Conservation (phyloP, 2,888 invertebrate genomes). For the Drosophila fungiperda region DNA sequence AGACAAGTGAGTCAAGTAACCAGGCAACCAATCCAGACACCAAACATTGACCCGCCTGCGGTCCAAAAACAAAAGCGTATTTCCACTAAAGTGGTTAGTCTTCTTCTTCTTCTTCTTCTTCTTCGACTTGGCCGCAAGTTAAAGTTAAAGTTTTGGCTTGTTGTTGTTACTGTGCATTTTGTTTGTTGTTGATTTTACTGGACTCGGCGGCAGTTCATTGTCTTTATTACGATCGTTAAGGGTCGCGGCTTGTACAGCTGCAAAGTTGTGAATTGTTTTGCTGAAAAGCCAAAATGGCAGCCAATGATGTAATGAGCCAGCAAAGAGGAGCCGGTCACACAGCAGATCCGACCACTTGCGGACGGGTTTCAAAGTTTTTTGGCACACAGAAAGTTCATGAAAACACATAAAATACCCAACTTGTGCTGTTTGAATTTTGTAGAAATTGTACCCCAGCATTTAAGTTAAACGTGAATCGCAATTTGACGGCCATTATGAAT, state of each 20-base stretch:
- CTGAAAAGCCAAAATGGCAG: constrained; percentile 55
- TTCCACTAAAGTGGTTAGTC: constrained; percentile 46
- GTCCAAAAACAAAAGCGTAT: constrained; percentile 25
- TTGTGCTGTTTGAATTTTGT: constrained; percentile 44
- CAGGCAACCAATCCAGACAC: constrained; percentile 25
- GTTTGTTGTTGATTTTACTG: constrained; percentile 22
- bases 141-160: constrained; percentile 22
- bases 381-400: constrained; percentile 39
- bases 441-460: constrained; percentile 42
- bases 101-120: constrained; percentile 58
- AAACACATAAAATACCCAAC: constrained; percentile 67
- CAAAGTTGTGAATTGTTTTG: constrained; percentile 75
- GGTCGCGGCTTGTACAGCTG: constrained; percentile 49
- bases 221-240: constrained; percentile 67
- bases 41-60: constrained; percentile 24
- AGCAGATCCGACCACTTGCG: constrained; percentile 4
- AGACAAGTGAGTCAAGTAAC: constrained; percentile 34
- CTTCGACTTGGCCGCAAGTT: constrained; percentile 49
- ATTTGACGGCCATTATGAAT: constrained; percentile 33
- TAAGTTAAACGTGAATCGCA: constrained; percentile 61
- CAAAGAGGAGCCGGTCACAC: constrained; percentile 6
- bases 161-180: constrained; percentile 4
- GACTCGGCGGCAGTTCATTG: constrained; percentile 65
- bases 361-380: constrained; percentile 23
- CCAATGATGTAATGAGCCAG: constrained; percentile 64